Percentiles rank a stretch among this genome's conserved stretches.
These are phyloP conservation scores for Tinea trinotella DNA, from an alignment of 2,888 invertebrate genomes.

Conservation along the genomic window DNA sequence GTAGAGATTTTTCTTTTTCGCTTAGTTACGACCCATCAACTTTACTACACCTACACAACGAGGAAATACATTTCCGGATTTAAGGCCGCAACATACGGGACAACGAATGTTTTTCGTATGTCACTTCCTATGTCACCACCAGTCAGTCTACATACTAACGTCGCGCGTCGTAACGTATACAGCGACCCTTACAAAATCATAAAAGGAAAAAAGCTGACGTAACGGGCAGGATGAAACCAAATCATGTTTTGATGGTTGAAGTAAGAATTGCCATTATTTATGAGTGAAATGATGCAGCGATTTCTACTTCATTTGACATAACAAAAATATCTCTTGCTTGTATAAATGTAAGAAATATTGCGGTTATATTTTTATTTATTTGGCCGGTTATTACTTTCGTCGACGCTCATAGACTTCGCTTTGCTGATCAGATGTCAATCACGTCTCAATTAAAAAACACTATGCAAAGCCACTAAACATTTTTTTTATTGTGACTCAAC, in stretches of 20 bases:
- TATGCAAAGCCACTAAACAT: too few relatives aligned
- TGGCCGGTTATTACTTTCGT: too few relatives aligned
- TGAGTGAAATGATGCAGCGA: conserved; percentile 4
- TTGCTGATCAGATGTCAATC: too few relatives aligned
- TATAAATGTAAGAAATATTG: background rate
- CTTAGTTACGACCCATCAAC: conserved; percentile 30
- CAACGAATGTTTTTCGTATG: too few relatives aligned
- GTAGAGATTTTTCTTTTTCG: conserved; percentile 16
- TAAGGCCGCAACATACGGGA: too few relatives aligned
- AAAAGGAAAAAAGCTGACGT: conserved; percentile 35
- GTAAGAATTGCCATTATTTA: background rate
- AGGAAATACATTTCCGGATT: conserved; percentile 41
- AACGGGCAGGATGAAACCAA: conserved; percentile 34
- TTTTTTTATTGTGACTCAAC: too few relatives aligned
- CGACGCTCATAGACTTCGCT: too few relatives aligned
- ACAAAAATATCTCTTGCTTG: background rate
- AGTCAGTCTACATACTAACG: too few relatives aligned
- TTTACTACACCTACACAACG: conserved; percentile 32
- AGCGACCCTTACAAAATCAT: conserved; percentile 38
- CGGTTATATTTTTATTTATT: too few relatives aligned
- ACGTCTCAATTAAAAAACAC: too few relatives aligned
- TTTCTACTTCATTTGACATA: conserved; percentile 1
- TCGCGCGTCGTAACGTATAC: too few relatives aligned
- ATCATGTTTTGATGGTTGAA: conserved; percentile 36
- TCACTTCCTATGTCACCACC: too few relatives aligned